phyloP scores from a whole-genome alignment of 2,113 vertebrate genomes.

The Neodontobutis hainanensis region DNA sequence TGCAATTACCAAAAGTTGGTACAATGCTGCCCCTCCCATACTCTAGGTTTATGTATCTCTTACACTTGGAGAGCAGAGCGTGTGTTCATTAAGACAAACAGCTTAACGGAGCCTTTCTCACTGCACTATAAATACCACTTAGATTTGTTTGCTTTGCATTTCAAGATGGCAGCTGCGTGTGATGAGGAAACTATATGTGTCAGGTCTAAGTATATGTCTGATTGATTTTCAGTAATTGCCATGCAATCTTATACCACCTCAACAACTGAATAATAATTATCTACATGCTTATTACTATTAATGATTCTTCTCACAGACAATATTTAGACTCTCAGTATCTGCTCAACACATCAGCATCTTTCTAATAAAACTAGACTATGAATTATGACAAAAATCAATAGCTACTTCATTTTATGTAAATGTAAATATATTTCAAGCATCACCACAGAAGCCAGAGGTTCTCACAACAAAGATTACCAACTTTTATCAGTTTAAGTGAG shows the following conservation, averaged over 20 bases:
- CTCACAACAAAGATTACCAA: conserved; percentile 64
- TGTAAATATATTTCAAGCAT: conserved; percentile 18
- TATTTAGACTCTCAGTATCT: background rate
- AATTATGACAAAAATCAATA: background rate
- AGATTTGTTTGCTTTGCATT: conserved; percentile 60
- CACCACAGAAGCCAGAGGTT: conserved; percentile 19
- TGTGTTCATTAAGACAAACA: conserved; percentile 25
- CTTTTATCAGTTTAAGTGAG: conserved; percentile 61
- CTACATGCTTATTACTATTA: conserved; percentile 46
- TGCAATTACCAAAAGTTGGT: conserved; percentile 50
- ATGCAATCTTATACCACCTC: conserved; percentile 16
- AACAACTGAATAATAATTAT: conserved; percentile 40
- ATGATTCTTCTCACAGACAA: conserved; percentile 21
- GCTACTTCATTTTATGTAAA: background rate
- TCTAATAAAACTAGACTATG: too few relatives aligned
- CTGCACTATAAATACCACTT: conserved; percentile 67
- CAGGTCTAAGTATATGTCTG: conserved; percentile 50
- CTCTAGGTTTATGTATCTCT: conserved; percentile 30
- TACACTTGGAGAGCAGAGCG: conserved; percentile 4
- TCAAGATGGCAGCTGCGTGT: conserved; percentile 57
- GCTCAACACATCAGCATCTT: too few relatives aligned
- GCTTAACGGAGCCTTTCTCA: conserved; percentile 23
- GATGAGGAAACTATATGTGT: conserved; percentile 54
- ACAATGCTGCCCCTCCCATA: conserved; percentile 16
- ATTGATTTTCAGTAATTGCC: conserved; percentile 49